Percentiles rank a stretch among this genome's conserved stretches.
Evolutionary conservation across 2,113 vertebrate genomes (phyloP).

Genomic region (Sceloporus tristichus): DNA sequence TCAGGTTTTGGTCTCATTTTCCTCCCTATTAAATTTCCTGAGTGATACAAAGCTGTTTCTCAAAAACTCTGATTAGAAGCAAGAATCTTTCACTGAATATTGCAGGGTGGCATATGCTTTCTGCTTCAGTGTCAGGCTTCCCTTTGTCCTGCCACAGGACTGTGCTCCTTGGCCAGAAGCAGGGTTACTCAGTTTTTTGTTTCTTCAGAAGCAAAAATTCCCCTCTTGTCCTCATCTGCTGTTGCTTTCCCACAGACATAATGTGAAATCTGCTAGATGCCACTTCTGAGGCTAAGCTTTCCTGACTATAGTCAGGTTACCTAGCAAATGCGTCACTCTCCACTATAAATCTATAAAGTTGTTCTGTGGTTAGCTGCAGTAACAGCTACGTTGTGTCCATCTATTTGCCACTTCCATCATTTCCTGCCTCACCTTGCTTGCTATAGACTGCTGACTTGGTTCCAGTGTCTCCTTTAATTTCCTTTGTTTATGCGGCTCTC

Average conservation of each 20-base stretch:
- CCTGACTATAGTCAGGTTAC: not conserved
- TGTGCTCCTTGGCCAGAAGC: slow-evolving; percentile 19
- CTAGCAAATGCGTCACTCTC: not conserved
- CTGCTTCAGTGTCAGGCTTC: slow-evolving; percentile 35
- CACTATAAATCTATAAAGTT: not conserved
- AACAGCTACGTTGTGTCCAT: not conserved
- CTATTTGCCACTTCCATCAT: not conserved
- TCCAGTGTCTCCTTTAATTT: not conserved
- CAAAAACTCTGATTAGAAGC: not conserved
- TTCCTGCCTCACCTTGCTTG: not conserved
- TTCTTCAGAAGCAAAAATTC: not conserved
- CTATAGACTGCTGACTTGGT: not conserved
- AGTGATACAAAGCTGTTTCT: not conserved
- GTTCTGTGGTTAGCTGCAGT: not conserved
- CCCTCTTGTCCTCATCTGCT: not conserved
- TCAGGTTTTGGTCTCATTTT: slow-evolving; percentile 34
- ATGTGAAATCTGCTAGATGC: not conserved
- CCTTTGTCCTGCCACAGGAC: not conserved
- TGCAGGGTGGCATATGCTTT: not conserved
- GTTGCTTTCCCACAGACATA: not conserved
- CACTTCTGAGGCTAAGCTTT: not conserved
- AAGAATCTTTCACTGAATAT: not conserved
- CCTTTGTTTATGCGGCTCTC: not conserved
- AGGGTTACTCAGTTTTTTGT: not conserved
- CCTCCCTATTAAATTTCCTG: slow-evolving; percentile 2